phyloP scores from a whole-genome alignment of 2,797 vertebrate genomes.

The Halcyon badia region DNA sequence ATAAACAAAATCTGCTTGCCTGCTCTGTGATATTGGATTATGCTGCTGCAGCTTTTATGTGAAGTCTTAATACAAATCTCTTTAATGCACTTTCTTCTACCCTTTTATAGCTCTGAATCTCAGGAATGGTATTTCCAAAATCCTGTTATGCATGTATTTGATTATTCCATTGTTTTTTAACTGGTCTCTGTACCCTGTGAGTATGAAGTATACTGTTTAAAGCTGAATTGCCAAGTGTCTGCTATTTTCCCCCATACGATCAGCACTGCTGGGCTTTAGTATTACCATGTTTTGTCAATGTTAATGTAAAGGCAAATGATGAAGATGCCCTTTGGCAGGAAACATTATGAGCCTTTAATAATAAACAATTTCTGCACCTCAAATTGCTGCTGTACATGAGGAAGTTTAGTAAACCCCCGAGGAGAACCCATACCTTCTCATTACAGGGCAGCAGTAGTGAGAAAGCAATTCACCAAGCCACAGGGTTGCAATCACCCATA shows the following conservation, averaged over 20 bases:
- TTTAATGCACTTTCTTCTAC: background rate
- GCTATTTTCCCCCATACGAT: constrained; percentile 41
- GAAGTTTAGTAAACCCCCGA: constrained; percentile 80
- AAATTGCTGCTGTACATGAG: constrained; percentile 80
- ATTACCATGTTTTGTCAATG: constrained; percentile 74
- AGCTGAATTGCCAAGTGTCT: constrained; percentile 21
- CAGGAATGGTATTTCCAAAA: constrained; percentile 52
- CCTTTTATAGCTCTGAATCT: constrained; percentile 55
- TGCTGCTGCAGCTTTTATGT: background rate
- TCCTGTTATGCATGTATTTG: constrained; percentile 42
- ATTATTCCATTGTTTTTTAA: constrained; percentile 64
- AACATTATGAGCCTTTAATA: constrained; percentile 79
- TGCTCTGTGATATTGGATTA: background rate
- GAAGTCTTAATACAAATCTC: background rate
- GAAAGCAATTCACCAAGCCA: constrained; percentile 79
- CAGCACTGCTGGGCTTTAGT: constrained; percentile 64
- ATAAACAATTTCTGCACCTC: constrained; percentile 81
- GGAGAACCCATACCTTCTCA: constrained; percentile 79
- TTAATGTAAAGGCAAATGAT: constrained; percentile 78
- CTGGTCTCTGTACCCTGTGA: constrained; percentile 22
- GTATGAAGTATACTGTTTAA: background rate
- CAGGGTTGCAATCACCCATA: constrained; percentile 80
- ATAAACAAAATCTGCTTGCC: constrained; percentile 35
- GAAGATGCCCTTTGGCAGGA: constrained; percentile 80
- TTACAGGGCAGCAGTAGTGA: constrained; percentile 77